Percentiles rank a stretch among this genome's conserved stretches.
phyloP scores from a whole-genome alignment of 2,113 vertebrate genomes.

The Acinonyx jubatus region DNA sequence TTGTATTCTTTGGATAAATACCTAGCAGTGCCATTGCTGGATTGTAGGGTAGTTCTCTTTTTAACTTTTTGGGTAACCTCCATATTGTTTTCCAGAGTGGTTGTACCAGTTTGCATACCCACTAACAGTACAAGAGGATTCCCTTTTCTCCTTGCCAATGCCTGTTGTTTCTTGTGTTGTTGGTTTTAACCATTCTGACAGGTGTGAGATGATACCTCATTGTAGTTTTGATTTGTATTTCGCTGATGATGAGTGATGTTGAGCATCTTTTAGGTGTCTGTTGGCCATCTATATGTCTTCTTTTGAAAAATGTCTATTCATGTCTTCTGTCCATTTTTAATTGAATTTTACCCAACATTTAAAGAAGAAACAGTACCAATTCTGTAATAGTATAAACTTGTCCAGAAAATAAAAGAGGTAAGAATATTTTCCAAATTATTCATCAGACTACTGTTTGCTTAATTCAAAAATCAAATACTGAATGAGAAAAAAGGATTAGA shows the following conservation, averaged over 20 bases:
- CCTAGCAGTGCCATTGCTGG: not conserved
- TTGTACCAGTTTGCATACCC: not conserved
- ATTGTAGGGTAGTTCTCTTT: not conserved
- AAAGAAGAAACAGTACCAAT: not conserved
- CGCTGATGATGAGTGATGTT: not conserved
- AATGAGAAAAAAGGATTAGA: not conserved
- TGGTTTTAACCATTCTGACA: not conserved
- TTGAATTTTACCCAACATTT: not conserved
- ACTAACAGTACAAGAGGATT: not conserved
- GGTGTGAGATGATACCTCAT: not conserved
- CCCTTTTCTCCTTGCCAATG: not conserved
- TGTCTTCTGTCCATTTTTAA: not conserved
- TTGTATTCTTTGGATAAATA: not conserved
- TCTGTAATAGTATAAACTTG: not conserved
- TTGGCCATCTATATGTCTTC: not conserved
- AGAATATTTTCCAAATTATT: not conserved
- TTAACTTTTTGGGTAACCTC: not conserved
- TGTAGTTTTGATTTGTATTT: not conserved
- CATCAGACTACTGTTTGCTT: not conserved
- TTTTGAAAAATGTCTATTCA: not conserved
- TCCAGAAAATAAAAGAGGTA: not conserved
- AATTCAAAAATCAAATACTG: not conserved
- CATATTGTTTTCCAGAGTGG: not conserved
- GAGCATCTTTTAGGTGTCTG: not conserved
- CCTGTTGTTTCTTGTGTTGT: not conserved